Evolutionary conservation across 2,888 invertebrate genomes (phyloP), one percentile per base, ranked within the genome.

Genomic region (Troides aeacus): DNA sequence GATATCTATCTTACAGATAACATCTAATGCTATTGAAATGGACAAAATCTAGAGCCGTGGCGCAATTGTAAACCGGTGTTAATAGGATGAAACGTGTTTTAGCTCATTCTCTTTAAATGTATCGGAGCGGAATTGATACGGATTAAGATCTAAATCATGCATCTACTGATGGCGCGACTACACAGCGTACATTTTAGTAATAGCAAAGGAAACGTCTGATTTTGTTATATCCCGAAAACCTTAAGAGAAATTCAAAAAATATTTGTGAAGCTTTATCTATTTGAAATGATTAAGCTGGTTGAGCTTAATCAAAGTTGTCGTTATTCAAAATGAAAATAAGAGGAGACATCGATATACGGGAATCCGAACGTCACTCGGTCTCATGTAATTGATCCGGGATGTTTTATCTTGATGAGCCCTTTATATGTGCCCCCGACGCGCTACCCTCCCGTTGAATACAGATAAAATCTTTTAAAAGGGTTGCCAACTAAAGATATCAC

Each of bases 401-500:
- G 84, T 84, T 89, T 92, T 91, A 92, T 92, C 92, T 91, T 84
- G 91, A 91, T 90, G 87, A 89, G 84, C 79, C 87, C 84, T 82
- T 89, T 91, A 88, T 88, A 86, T 85, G 82, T 84, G 88, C 89
- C 88, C 89, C 90, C 86, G 79, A 84, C 84, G 84, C 84, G 89
- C 88, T 90, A 89, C 91, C 90, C 90, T 88, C 88, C 84, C 81
- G 82, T 75, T 85, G 82, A 83, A 87, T 80, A 79, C 82, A 84
- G 92, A 92, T 92, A 90, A 86, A 81, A 90, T 92, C 91, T 89
- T 83, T 84, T 86, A 89, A 91, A 92, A 92, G 91, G 92, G 92
- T 90, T 92, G 89, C 88, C 89, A 88, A 86, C 87, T 90, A 88
- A 89, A 90, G 90, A 91, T 91, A 91, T 88, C 88, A 89, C 90